Percentiles rank a stretch among this genome's conserved stretches.
phyloP scores from a whole-genome alignment of 1,140 invertebrate genomes.

The Gryon sp. region DNA sequence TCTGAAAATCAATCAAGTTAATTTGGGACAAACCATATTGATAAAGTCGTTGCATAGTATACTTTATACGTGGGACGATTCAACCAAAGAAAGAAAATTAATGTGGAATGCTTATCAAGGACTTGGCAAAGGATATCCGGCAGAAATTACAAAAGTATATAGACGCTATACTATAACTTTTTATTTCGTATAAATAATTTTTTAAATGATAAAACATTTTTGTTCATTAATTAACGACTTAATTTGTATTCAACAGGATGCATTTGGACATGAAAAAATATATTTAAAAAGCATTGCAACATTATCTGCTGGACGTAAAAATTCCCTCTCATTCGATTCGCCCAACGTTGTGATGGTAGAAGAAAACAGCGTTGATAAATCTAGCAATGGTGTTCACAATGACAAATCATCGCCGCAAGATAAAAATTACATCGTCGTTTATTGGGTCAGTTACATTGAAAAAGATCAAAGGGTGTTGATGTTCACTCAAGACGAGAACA shows the following conservation, averaged over 20 bases:
- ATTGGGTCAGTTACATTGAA: constrained; percentile 90
- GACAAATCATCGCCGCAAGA: constrained; percentile 1
- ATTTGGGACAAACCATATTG: constrained; percentile 85
- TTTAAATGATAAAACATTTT: constrained; percentile 14
- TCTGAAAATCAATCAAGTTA: constrained; percentile 88
- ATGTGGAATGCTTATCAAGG: constrained; percentile 92
- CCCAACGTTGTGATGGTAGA: constrained; percentile 53
- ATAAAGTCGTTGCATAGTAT: constrained; percentile 88
- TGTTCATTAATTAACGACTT: too few species aligned
- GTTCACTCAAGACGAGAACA: constrained; percentile 89
- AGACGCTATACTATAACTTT: neutral
- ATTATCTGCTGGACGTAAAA: constrained; percentile 71
- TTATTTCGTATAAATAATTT: neutral
- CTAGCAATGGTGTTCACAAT: constrained; percentile 66
- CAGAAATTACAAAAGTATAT: constrained; percentile 85
- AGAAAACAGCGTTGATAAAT: constrained; percentile 63
- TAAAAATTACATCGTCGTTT: constrained; percentile 84
- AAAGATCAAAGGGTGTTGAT: constrained; percentile 87
- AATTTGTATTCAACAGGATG: constrained; percentile 79
- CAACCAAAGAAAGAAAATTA: constrained; percentile 84
- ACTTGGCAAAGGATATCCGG: constrained; percentile 85
- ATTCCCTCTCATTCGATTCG: constrained; percentile 31
- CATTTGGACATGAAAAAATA: constrained; percentile 85
- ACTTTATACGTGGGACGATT: constrained; percentile 93
- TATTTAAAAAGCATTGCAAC: constrained; percentile 83